Base-by-base conservation (phyloP, 2,113 vertebrate genomes). In the Pseudorectes ferrugineus region DNA sequence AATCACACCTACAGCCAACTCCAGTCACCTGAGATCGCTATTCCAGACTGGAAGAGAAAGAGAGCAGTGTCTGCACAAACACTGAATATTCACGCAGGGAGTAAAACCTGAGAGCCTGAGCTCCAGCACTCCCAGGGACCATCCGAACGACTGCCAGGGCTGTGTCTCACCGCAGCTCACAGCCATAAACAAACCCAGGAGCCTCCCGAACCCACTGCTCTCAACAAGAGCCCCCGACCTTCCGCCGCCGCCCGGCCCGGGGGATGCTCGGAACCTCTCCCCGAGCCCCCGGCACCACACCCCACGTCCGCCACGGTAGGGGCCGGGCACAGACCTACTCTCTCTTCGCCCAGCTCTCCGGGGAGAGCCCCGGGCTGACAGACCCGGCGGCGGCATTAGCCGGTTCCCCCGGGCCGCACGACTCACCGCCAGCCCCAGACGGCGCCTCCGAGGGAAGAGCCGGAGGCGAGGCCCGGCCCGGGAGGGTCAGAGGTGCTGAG, bases 11-110 rank as follows among this genome's bases (percentile, higher is more conserved):
- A 63, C 65, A 92, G 84, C 28, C 79, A 75, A 77, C 48, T 92
- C 84, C 67, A 24, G 84, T 36, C 89, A 93, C 95, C 92, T 67
- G 73, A 89, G 68, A 15, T 14, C 14, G 72, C 87, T 78, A 59
- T 65, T 87, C 24, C 74, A 52, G 61, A 35, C 84, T 92, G 52
- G 2, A 52, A 52, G 35, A 62, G 72, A 45, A 86, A 43, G 33
- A n/a, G 74, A 68, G 26, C 77, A 48, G 59, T 0, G 73, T 13
- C 94, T 35, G 68, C 72, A 79, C 63, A 7, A 51, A 58, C 23
- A 3, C 21, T 1, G 7, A 22, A 61, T 6, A 42, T 15, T 24
- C 71, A 7, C 11, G 20, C 6, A 23, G 36, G 3, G 65, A 18
- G 49, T 23, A 17, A 58, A 57, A 38, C 3, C 66, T 10, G 75